phyloP scores from a whole-genome alignment of 2,888 invertebrate species.

The Acleris sparsana region DNA sequence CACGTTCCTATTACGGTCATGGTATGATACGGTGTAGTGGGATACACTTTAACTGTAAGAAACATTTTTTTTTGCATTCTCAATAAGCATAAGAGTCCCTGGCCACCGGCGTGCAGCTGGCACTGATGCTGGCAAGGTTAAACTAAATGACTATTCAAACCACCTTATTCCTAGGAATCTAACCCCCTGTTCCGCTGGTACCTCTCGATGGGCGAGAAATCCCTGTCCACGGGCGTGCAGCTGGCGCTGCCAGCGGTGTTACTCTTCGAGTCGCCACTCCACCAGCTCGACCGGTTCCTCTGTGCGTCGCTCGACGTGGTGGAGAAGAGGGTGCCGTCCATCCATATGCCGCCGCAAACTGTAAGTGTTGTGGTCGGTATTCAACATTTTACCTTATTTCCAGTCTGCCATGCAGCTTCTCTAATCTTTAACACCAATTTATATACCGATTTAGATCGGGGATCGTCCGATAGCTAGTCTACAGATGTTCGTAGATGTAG shows the following conservation, averaged over 20 bases:
- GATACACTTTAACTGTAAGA: too few species aligned
- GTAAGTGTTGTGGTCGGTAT: slow-evolving; percentile 76
- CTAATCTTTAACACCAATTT: too few species aligned
- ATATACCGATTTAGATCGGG: too few species aligned
- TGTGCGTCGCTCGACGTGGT: slow-evolving; percentile 93
- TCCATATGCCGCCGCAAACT: slow-evolving; percentile 92
- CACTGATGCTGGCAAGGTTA: slow-evolving; percentile 60
- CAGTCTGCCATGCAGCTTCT: too few species aligned
- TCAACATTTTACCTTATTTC: too few species aligned
- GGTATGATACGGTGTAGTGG: too few species aligned
- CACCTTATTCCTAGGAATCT: slow-evolving; percentile 78
- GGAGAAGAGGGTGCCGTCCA: slow-evolving; percentile 92
- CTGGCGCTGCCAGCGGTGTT: slow-evolving; percentile 89
- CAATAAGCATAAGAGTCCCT: slow-evolving; percentile 77
- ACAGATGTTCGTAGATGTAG: too few species aligned
- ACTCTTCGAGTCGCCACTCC: slow-evolving; percentile 88
- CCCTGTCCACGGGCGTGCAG: slow-evolving; percentile 88
- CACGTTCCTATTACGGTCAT: too few species aligned
- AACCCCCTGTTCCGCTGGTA: slow-evolving; percentile 90
- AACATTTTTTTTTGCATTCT: too few species aligned
- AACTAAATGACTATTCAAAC: neutral
- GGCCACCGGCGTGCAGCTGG: slow-evolving; percentile 87
- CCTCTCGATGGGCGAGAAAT: slow-evolving; percentile 88
- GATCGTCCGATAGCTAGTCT: too few species aligned
- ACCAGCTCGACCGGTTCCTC: slow-evolving; percentile 88